Percentiles rank a stretch among this genome's conserved stretches.
These are phyloP conservation scores for Ylistrum balloti DNA, from an alignment of 1,140 invertebrate genomes.

Conservation along the genomic window DNA sequence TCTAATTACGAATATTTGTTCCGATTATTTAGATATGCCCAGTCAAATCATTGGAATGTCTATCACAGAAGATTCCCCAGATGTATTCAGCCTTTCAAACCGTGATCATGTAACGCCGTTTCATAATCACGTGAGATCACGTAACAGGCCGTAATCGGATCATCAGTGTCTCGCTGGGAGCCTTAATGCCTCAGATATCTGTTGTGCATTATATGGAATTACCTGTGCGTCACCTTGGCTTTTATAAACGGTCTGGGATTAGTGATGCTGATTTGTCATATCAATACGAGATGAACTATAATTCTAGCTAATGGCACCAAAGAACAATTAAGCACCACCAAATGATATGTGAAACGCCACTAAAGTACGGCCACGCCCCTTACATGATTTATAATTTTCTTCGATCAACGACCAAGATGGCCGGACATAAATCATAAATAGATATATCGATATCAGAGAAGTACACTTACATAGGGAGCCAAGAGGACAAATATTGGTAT, in stretches of 20 bases:
- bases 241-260: slow-evolving; percentile 33
- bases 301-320: neutral
- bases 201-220: neutral
- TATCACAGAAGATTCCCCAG: neutral
- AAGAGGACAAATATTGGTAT: too few species aligned
- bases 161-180: neutral
- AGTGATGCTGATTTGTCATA: neutral
- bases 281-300: neutral
- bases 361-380: neutral
- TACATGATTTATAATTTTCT: neutral
- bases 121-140: neutral
- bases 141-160: neutral
- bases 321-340: neutral
- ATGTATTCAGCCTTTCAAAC: neutral
- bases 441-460: too few species aligned
- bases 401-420: too few species aligned
- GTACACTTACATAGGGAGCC: too few species aligned
- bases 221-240: neutral
- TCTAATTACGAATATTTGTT: too few species aligned
- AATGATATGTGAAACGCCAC: neutral
- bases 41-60: too few species aligned
- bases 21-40: too few species aligned
- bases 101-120: neutral
- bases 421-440: too few species aligned
- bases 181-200: neutral